Evolutionary conservation across 1,140 invertebrate species (phyloP).

Genomic region (Bombus vancouverensis): DNA sequence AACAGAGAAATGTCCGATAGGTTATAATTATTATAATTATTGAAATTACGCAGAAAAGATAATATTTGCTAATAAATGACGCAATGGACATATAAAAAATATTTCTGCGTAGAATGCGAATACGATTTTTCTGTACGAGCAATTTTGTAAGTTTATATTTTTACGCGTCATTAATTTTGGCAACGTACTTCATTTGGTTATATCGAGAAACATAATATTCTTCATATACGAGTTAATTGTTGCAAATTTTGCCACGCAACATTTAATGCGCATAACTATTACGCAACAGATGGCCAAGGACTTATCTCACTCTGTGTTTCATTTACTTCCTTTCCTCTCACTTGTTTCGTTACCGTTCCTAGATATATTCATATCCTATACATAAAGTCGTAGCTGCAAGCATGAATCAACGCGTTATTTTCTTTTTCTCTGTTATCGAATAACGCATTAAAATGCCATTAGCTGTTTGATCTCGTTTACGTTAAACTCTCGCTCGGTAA

Average conservation of each 20-base stretch:
- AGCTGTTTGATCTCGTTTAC: neutral
- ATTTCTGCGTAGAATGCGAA: neutral
- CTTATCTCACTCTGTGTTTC: neutral
- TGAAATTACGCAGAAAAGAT: neutral
- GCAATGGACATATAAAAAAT: neutral
- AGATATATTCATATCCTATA: neutral
- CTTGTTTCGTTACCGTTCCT: neutral
- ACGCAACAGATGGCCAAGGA: neutral
- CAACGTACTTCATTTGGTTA: neutral
- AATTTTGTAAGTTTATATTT: neutral
- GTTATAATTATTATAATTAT: too few relatives aligned
- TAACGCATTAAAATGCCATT: conserved; percentile 16
- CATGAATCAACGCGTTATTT: too few relatives aligned
- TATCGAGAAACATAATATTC: neutral
- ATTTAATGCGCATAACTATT: neutral
- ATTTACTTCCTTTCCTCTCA: neutral
- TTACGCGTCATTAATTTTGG: neutral
- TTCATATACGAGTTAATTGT: neutral
- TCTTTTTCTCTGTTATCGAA: neutral
- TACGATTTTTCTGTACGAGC: neutral
- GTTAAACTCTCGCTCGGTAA: too few relatives aligned
- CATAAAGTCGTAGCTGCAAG: neutral
- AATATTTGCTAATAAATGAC: neutral
- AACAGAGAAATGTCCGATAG: too few relatives aligned
- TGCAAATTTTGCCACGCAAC: neutral